Evolutionary conservation across 1,140 invertebrate species (phyloP).

Genomic region (Aphaenogaster floridana): DNA sequence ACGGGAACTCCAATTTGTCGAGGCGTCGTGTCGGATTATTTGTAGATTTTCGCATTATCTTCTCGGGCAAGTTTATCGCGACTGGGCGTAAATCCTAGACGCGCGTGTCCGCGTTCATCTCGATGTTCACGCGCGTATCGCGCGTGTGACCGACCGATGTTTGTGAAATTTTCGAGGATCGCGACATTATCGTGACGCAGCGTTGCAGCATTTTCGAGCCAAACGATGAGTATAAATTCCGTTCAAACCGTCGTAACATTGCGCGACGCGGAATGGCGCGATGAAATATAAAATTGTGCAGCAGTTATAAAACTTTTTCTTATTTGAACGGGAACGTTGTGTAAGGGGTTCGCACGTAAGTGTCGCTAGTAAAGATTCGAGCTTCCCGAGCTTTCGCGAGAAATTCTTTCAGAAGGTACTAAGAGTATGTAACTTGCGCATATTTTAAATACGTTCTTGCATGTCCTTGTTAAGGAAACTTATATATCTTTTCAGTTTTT

Average conservation of each 20-base stretch:
- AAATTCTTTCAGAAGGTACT: conserved; percentile 12
- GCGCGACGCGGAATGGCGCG: neutral
- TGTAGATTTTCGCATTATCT: conserved; percentile 48
- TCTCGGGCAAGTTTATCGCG: conserved; percentile 15
- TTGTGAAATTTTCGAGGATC: conserved; percentile 30
- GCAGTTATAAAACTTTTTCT: conserved; percentile 22
- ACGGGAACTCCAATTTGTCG: conserved; percentile 34
- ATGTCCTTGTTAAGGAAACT: neutral
- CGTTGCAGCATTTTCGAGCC: conserved; percentile 1
- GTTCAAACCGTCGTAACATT: neutral
- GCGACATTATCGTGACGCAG: conserved; percentile 6
- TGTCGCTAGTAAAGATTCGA: neutral
- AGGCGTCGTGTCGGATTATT: conserved; percentile 33
- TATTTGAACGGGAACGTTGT: neutral
- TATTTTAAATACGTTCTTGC: conserved; percentile 16
- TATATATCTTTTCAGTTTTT: neutral
- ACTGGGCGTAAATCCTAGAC: conserved; percentile 9
- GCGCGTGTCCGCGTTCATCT: neutral
- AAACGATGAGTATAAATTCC: conserved; percentile 49
- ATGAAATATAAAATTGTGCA: neutral
- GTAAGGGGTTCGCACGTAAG: neutral
- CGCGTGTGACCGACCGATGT: neutral
- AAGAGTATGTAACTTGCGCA: conserved; percentile 29
- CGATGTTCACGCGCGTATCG: neutral
- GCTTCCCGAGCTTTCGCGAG: neutral